These are phyloP conservation scores for Syritta pipiens DNA, from an alignment of 2,888 invertebrate genomes.

Conservation along the genomic window DNA sequence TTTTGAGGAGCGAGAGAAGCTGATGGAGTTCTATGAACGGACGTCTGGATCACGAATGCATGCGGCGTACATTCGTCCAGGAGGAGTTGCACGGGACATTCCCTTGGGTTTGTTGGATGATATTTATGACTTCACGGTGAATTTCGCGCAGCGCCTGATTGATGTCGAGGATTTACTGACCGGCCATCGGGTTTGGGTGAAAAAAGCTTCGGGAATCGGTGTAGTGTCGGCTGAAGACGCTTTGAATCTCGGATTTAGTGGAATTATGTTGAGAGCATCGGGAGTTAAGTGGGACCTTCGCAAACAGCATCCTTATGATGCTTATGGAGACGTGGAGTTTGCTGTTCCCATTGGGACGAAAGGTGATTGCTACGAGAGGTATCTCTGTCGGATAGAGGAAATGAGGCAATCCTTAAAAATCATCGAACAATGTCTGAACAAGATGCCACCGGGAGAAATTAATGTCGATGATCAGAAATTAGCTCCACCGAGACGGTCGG, in stretches of 20 bases:
- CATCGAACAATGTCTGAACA: constrained; percentile 89
- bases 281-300: constrained; percentile 94
- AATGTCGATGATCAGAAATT: constrained; percentile 91
- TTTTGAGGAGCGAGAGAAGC: constrained; percentile 93
- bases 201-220: constrained; percentile 88
- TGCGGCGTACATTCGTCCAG: constrained; percentile 89
- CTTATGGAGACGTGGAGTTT: constrained; percentile 89
- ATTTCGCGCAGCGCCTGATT: constrained; percentile 87
- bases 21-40: constrained; percentile 91
- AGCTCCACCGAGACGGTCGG: constrained; percentile 85
- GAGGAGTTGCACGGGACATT: constrained; percentile 88
- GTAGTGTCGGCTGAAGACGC: constrained; percentile 87
- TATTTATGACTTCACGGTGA: constrained; percentile 84
- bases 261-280: constrained; percentile 88
- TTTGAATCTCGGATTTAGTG: constrained; percentile 85
- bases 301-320: constrained; percentile 90
- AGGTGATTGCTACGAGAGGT: constrained; percentile 92
- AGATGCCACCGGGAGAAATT: constrained; percentile 90
- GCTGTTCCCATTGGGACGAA: constrained; percentile 89
- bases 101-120: constrained; percentile 90
- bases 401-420: constrained; percentile 89
- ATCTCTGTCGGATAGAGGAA: constrained; percentile 85
- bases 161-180: constrained; percentile 91
- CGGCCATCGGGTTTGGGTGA: constrained; percentile 86
- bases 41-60: constrained; percentile 92